Percentiles rank a stretch among this genome's conserved stretches.
These are phyloP conservation scores for Drosophila sulfurigaster DNA, from an alignment of 1,140 invertebrate genomes.

Conservation along the genomic window DNA sequence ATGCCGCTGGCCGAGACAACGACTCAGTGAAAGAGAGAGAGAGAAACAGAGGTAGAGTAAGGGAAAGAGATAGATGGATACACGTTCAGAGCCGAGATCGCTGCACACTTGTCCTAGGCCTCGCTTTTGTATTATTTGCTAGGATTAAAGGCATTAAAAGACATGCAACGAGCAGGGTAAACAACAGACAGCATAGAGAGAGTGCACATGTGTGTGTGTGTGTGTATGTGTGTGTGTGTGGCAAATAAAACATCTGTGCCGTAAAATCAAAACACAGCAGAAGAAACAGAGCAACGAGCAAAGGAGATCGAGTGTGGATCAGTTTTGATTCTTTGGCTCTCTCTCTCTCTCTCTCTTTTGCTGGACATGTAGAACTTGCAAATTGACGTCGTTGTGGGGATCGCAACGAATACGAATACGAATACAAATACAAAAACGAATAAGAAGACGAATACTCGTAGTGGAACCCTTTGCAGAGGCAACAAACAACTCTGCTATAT, in stretches of 20 bases:
- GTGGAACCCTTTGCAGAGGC: neutral
- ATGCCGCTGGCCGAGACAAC: conserved; percentile 45
- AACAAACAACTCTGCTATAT: no score
- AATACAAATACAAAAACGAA: neutral
- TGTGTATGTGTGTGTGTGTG: conserved; percentile 21
- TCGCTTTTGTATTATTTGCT: conserved; percentile 73
- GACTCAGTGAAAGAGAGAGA: neutral
- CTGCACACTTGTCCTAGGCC: conserved; percentile 68
- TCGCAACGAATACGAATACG: conserved; percentile 32
- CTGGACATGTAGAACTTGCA: conserved; percentile 37
- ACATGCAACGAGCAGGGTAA: conserved; percentile 63
- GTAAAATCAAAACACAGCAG: conserved; percentile 76
- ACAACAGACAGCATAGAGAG: conserved; percentile 28
- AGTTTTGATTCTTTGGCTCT: conserved; percentile 1
- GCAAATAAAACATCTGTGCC: conserved; percentile 80
- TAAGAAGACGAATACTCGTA: no score
- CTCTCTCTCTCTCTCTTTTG: neutral
- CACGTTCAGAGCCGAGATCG: conserved; percentile 2
- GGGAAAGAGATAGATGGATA: no score
- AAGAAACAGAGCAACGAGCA: conserved; percentile 43
- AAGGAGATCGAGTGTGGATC: conserved; percentile 53
- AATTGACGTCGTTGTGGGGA: conserved; percentile 70
- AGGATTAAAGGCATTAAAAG: conserved; percentile 82
- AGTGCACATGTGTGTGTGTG: conserved; percentile 5
- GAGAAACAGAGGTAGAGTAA: no score